Evolutionary conservation across 2,888 invertebrate genomes (phyloP).

Genomic region (Gastracanthus pulcherrimus): DNA sequence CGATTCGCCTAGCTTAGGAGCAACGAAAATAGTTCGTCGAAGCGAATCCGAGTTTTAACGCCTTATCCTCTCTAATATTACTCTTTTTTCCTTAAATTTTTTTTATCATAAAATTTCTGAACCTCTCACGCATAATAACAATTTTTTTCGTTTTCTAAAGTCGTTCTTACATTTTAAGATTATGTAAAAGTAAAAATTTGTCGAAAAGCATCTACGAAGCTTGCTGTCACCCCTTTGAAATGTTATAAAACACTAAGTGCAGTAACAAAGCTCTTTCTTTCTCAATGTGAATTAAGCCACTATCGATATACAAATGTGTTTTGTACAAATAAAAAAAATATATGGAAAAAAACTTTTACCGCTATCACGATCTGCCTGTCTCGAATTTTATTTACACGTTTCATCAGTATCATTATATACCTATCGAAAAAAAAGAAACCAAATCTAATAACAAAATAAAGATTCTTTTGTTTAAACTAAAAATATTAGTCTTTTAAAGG

Average conservation of each 20-base stretch:
- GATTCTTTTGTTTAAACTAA: conserved; percentile 29
- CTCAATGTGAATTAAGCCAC: conserved; percentile 60
- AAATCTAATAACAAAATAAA: conserved; percentile 53
- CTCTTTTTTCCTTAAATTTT: conserved; percentile 44
- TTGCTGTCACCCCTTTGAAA: conserved; percentile 33
- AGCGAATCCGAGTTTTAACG: conserved; percentile 33
- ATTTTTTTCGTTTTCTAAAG: conserved; percentile 36
- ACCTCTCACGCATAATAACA: conserved; percentile 48
- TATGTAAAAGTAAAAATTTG: conserved; percentile 58
- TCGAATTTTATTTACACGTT: conserved; percentile 56
- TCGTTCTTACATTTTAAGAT: conserved; percentile 42
- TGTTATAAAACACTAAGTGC: conserved; percentile 52
- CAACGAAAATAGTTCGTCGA: conserved; percentile 34
- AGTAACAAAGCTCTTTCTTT: conserved; percentile 56
- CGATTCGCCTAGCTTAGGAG: conserved; percentile 33
- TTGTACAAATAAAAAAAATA: conserved; percentile 60
- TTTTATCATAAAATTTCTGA: conserved; percentile 50
- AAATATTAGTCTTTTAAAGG: conserved; percentile 16
- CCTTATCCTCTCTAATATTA: conserved; percentile 41
- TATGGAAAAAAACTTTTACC: conserved; percentile 42
- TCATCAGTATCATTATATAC: conserved; percentile 29
- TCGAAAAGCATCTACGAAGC: conserved; percentile 54
- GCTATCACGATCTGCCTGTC: conserved; percentile 37
- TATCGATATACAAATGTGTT: conserved; percentile 63
- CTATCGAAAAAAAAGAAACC: conserved; percentile 42